A percentile compares a stretch with the other conserved stretches of the same genome.
phyloP scores from a whole-genome alignment of 2,888 invertebrate genomes.

The Pyralis farinalis region DNA sequence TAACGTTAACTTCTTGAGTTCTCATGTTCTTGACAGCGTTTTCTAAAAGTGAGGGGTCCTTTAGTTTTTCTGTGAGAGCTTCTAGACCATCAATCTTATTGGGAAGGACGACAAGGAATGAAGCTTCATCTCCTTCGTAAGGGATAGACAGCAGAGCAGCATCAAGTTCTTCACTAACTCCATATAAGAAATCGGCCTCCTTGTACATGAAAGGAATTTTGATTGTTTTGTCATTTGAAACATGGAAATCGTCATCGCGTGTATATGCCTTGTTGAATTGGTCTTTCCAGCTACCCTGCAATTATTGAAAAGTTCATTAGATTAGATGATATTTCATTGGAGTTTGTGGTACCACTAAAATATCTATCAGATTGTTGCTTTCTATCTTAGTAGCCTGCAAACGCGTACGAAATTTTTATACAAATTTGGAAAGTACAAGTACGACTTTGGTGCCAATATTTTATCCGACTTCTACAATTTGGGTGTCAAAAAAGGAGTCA shows the following conservation, averaged over 20 bases:
- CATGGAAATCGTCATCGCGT: slow-evolving; percentile 81
- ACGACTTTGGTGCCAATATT: too few relatives aligned
- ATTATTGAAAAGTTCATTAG: slow-evolving; percentile 9
- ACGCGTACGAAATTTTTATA: too few relatives aligned
- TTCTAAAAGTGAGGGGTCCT: slow-evolving; percentile 50
- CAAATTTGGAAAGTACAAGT: too few relatives aligned
- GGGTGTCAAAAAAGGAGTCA: too few relatives aligned
- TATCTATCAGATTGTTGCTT: too few relatives aligned
- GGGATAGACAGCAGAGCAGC: slow-evolving; percentile 82
- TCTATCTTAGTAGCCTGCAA: too few relatives aligned
- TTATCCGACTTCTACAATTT: too few relatives aligned
- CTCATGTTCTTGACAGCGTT: slow-evolving; percentile 62
- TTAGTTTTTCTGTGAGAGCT: slow-evolving; percentile 81
- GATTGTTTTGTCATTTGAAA: slow-evolving; percentile 72
- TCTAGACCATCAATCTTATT: slow-evolving; percentile 83
- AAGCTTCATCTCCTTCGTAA: slow-evolving; percentile 84
- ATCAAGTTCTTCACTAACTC: slow-evolving; percentile 45
- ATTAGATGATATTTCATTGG: too few relatives aligned
- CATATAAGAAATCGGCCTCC: slow-evolving; percentile 60
- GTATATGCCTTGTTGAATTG: slow-evolving; percentile 83
- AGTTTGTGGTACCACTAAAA: too few relatives aligned
- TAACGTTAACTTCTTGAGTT: slow-evolving; percentile 79
- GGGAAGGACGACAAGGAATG: slow-evolving; percentile 88
- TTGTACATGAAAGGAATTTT: slow-evolving; percentile 86
- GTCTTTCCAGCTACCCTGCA: slow-evolving; percentile 83